Evolutionary conservation across 2,113 vertebrate genomes (phyloP).

Genomic region (Zosterops hypoxanthus): DNA sequence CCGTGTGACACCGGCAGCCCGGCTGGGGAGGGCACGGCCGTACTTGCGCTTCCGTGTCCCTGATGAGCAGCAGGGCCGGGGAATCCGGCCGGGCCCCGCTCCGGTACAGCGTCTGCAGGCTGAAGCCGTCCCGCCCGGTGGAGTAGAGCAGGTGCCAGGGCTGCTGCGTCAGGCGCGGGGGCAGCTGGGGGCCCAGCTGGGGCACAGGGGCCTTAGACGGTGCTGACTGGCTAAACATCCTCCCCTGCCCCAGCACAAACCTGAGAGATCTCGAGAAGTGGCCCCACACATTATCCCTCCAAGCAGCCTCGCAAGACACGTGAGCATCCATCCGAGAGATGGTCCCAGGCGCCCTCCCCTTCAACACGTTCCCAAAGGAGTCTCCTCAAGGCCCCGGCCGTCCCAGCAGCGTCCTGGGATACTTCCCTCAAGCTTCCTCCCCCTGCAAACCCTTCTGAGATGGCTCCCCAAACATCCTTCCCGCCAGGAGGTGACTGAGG

Average conservation of each 20-base stretch:
- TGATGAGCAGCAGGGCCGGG: not conserved
- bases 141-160: constrained; percentile 6
- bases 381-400: not conserved
- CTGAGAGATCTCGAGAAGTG: not conserved
- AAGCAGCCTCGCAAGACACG: not conserved
- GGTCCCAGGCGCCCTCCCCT: not conserved
- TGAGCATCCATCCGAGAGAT: not conserved
- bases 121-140: not conserved
- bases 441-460: not conserved
- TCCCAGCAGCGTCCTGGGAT: not conserved
- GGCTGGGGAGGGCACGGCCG: not conserved
- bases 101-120: constrained; percentile 1
- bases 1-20: not conserved
- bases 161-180: not conserved
- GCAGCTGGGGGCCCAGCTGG: constrained; percentile 13
- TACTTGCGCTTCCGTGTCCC: not conserved
- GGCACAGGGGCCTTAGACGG: not conserved
- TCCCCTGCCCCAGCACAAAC: not conserved
- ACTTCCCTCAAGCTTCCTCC: not conserved
- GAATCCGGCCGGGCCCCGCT: not conserved
- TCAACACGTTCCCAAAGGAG: not conserved
- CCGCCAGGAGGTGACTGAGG: not conserved
- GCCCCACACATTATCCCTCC: too few relatives aligned
- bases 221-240: not conserved
- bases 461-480: not conserved